A percentile compares a stretch with the other conserved stretches of the same genome.
Conservation (phyloP, 2,797 vertebrate genomes). For the Perodicticus potto region DNA sequence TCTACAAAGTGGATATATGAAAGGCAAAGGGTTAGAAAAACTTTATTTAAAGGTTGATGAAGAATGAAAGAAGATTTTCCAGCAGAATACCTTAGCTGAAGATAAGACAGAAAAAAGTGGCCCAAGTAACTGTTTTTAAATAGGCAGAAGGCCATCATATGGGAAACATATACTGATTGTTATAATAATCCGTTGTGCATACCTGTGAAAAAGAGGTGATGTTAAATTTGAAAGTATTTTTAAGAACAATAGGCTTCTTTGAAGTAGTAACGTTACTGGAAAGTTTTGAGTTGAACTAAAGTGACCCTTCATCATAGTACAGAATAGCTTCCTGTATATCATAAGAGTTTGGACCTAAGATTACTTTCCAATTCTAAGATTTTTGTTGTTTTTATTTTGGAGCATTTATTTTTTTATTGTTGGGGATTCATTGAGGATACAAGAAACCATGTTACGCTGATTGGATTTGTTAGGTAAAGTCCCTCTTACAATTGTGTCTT, state of each 20-base stretch:
- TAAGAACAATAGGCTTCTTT: neutral
- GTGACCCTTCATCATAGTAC: neutral
- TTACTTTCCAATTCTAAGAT: neutral
- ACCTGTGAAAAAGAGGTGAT: neutral
- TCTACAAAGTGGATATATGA: neutral
- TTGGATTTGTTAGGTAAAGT: no score
- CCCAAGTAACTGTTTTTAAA: conserved; percentile 29
- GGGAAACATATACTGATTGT: neutral
- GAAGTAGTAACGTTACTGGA: neutral
- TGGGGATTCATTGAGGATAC: no score
- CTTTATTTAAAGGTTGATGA: neutral
- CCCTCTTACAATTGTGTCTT: no score
- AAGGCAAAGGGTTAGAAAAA: neutral
- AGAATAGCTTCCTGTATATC: neutral
- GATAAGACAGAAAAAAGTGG: neutral
- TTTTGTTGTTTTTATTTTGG: conserved; percentile 12
- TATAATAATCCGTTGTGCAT: neutral
- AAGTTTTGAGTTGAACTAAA: neutral
- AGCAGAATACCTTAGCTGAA: neutral
- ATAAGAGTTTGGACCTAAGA: neutral
- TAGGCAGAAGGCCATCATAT: neutral
- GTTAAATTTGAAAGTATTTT: conserved; percentile 36
- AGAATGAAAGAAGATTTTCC: conserved; percentile 5
- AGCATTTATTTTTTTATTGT: neutral
- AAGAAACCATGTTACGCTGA: no score